A percentile compares a stretch with the other conserved stretches of the same genome.
Conservation (phyloP, 2,888 invertebrate genomes). For the Eubasilissa splendida region DNA sequence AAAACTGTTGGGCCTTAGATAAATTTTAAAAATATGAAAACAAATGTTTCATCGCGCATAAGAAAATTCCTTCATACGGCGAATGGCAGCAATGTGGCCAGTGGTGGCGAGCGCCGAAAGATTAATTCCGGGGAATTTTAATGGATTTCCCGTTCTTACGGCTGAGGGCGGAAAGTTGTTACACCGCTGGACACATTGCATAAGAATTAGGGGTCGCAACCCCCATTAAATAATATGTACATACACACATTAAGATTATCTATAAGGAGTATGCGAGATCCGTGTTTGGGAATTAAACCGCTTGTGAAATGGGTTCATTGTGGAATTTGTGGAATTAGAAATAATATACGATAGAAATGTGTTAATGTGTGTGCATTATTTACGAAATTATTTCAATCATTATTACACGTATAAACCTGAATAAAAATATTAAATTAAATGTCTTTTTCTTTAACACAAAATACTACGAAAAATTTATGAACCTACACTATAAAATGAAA, state of each 20-base stretch:
- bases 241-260: slow-evolving; percentile 40
- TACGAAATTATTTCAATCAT: too few species aligned
- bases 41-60: too few species aligned
- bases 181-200: slow-evolving; percentile 31
- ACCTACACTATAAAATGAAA: too few species aligned
- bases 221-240: slow-evolving; percentile 26
- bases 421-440: too few species aligned
- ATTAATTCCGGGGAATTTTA: slow-evolving; percentile 41
- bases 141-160: slow-evolving; percentile 26
- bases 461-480: too few species aligned
- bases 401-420: too few species aligned
- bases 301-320: slow-evolving; percentile 27
- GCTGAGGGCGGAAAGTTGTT: slow-evolving; percentile 10
- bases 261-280: slow-evolving; percentile 27
- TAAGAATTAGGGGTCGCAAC: slow-evolving; percentile 24
- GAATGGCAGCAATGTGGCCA: slow-evolving; percentile 2
- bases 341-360: neutral
- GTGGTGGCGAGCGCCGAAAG: slow-evolving; percentile 31
- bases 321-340: slow-evolving; percentile 18
- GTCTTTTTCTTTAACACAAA: too few species aligned
- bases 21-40: too few species aligned
- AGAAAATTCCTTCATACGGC: slow-evolving; percentile 14
- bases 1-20: too few species aligned
- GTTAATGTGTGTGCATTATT: too few species aligned
- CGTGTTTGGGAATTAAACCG: slow-evolving; percentile 14